Evolutionary conservation across 2,797 vertebrate genomes (phyloP), one percentile per base, ranked within the genome.

Genomic region (Acrossocheilus wenchowensis): DNA sequence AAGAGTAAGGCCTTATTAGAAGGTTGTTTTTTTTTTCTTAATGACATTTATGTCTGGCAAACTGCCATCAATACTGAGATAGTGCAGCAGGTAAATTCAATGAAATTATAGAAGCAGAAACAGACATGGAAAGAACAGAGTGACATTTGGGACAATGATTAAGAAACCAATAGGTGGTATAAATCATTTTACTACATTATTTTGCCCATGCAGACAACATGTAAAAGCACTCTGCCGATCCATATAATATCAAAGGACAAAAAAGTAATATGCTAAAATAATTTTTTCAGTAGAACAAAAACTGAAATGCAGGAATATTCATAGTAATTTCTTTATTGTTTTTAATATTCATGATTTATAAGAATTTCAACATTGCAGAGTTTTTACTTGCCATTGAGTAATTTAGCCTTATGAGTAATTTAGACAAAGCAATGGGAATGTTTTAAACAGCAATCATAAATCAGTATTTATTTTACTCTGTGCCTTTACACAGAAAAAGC

Each of bases 1-100:
- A 9, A 12, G 87, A 72, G 60, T 9, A 69, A 85, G 30, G 69
- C 43, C 64, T 72, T 57, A 50, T 71, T 57, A 78, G 30, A 23
- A 43, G 12, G 14, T 11, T 12, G 34, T 17, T 52, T 52, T 17
- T 43, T 43, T n/a, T 82, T 10, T 30, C 34, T 73, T 78, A 48
- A 72, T 39, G 17, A 26, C 68, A 72, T 78, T 82, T 21, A 36
- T 23, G 4, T n/a, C 39, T 72, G 78, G 60, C 5, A 80, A 66
- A 80, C 26, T 48, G 41, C 60, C 26, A 48, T 81, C 60, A 81
- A 66, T 81, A 14, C n/a, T 23, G 62, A 66, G 10, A 30, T 50
- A 48, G 39, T 43, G 23, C 2, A 1, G 77, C 14, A 62, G 7
- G 12, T 78, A 57, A n/a, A 78, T 78, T 41, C 0, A 60, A 78